Conservation (phyloP, 2,113 vertebrate species). For the Apteryx mantelli region DNA sequence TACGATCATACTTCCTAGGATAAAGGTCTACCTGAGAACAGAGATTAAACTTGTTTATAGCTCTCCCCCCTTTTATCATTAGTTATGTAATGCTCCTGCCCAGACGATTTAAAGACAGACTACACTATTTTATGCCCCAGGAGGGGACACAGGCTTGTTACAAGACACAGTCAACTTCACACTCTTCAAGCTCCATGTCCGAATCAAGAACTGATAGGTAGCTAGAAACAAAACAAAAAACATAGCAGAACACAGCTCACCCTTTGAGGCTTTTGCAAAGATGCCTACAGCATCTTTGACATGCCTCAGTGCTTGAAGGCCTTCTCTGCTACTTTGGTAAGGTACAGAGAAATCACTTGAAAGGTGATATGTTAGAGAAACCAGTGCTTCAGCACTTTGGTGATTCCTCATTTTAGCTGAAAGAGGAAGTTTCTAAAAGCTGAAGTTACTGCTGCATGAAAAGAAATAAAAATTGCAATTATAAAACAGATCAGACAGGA, state of each 20-base stretch:
- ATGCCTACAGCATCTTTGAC: not conserved
- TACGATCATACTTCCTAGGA: not conserved
- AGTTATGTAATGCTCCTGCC: too few relatives aligned
- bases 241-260: not conserved
- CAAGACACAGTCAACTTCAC: not conserved
- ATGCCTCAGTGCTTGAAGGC: not conserved
- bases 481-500: not conserved
- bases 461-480: not conserved
- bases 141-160: not conserved
- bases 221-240: not conserved
- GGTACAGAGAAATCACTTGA: not conserved
- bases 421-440: not conserved
- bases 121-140: not conserved
- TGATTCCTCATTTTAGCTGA: not conserved
- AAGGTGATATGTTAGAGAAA: not conserved
- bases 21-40: too few relatives aligned
- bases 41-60: not conserved
- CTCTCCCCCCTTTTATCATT: not conserved
- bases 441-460: not conserved
- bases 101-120: not conserved
- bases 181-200: not conserved
- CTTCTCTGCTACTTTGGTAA: not conserved
- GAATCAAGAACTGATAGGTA: not conserved
- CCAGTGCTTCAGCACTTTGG: not conserved
- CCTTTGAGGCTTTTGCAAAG: not conserved